Conservation (phyloP, 2,797 vertebrate genomes). For the Crotalus adamanteus region DNA sequence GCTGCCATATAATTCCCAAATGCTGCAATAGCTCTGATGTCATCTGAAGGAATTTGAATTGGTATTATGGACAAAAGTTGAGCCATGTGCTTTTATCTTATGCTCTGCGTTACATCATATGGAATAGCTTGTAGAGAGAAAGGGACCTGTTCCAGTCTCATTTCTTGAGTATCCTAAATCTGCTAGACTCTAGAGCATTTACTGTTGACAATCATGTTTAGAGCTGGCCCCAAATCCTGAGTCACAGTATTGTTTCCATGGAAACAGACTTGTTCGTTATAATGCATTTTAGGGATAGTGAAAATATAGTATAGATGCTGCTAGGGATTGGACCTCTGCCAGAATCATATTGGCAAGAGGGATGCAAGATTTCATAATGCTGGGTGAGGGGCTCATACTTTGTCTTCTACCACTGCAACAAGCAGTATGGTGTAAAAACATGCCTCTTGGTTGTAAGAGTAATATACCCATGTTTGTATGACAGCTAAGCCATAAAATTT, state of each 20-base stretch:
- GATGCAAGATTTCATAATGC: neutral
- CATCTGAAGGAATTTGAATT: conserved; percentile 29
- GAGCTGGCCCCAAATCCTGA: conserved; percentile 77
- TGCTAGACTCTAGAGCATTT: conserved; percentile 32
- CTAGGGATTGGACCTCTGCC: conserved; percentile 30
- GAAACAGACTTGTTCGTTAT: conserved; percentile 74
- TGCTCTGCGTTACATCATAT: rapidly evolving
- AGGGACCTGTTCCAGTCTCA: conserved; percentile 19
- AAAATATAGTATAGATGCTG: conserved; percentile 60
- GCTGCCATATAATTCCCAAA: conserved; percentile 32
- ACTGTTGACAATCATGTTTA: conserved; percentile 70
- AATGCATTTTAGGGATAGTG: conserved; percentile 59
- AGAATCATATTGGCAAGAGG: neutral
- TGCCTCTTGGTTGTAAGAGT: neutral
- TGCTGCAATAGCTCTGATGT: conserved; percentile 38
- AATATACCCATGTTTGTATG: neutral
- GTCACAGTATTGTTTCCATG: conserved; percentile 79
- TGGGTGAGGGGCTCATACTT: conserved; percentile 1
- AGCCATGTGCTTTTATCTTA: neutral
- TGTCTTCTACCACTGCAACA: neutral
- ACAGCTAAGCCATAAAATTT: neutral
- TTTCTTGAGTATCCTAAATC: conserved; percentile 39
- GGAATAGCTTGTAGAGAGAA: neutral
- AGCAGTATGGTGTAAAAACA: neutral
- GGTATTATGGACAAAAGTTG: rapidly evolving